A percentile compares a stretch with the other conserved stretches of the same genome.
These are phyloP conservation scores for Choristoneura fumiferana DNA, from an alignment of 1,140 invertebrate species.

Conservation along the genomic window DNA sequence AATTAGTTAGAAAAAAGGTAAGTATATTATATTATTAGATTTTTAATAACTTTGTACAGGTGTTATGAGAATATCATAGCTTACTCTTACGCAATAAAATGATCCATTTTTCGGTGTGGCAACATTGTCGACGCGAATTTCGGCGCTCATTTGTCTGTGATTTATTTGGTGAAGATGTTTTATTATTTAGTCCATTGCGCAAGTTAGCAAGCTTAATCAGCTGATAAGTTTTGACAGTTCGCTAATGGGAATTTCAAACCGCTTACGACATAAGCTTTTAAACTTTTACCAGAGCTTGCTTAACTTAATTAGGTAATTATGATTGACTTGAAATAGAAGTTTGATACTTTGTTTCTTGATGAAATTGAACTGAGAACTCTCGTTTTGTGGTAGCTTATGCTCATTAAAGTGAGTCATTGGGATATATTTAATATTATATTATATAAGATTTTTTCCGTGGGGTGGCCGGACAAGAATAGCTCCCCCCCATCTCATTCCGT, in stretches of 20 bases:
- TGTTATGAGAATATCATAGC: constrained; percentile 16
- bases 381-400: too few species aligned
- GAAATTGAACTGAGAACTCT: not conserved
- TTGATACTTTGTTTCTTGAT: too few species aligned
- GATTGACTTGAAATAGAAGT: constrained; percentile 11
- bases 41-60: not conserved
- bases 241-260: constrained; percentile 3
- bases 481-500: too few species aligned
- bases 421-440: too few species aligned
- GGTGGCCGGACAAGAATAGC: too few species aligned
- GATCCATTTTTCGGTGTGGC: constrained; percentile 17
- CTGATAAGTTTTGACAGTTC: constrained; percentile 16
- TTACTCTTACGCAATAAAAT: constrained; percentile 21
- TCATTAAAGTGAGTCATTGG: too few species aligned
- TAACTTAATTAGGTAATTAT: constrained; percentile 17
- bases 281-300: constrained; percentile 8
- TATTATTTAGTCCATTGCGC: not conserved
- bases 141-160: constrained; percentile 3
- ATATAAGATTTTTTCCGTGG: too few species aligned
- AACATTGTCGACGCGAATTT: constrained; percentile 16
- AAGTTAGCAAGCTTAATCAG: constrained; percentile 8
- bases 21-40: too few species aligned
- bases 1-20: too few species aligned
- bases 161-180: constrained; percentile 16
- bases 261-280: constrained; percentile 15